These are phyloP conservation scores for Stenchaetothrips biformis DNA, from an alignment of 2,888 invertebrate genomes.

Conservation along the genomic window DNA sequence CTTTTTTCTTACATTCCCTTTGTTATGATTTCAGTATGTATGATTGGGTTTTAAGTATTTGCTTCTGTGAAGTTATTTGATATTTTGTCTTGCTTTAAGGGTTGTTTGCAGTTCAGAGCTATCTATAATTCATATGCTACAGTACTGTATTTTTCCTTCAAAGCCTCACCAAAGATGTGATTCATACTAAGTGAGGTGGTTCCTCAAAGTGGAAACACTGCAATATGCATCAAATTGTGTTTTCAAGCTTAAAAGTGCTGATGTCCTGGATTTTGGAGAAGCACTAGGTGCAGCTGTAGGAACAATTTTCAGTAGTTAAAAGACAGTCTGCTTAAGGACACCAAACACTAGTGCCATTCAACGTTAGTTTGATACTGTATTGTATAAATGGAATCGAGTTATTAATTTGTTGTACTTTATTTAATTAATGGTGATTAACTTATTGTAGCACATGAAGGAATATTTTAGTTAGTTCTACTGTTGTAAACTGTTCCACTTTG, in stretches of 20 bases:
- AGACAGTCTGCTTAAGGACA: background rate
- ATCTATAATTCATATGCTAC: no score
- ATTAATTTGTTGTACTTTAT: background rate
- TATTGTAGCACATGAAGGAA: background rate
- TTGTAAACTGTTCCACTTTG: background rate
- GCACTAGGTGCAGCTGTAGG: background rate
- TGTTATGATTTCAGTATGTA: no score
- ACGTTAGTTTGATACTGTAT: background rate
- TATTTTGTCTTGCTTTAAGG: no score
- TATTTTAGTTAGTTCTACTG: background rate
- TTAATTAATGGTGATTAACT: background rate
- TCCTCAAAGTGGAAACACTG: background rate
- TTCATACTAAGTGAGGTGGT: background rate
- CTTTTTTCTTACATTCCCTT: no score
- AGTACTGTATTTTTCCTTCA: no score
- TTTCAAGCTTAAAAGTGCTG: background rate
- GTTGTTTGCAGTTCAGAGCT: no score
- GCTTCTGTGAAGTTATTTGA: no score
- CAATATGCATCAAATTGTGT: background rate
- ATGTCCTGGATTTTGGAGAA: background rate
- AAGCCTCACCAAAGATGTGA: no score
- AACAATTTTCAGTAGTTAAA: background rate
- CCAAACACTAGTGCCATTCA: constrained; percentile 4
- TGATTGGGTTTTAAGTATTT: no score
- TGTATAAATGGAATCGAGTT: background rate